phyloP scores from a whole-genome alignment of 2,888 invertebrate species.

The Seira ritae region DNA sequence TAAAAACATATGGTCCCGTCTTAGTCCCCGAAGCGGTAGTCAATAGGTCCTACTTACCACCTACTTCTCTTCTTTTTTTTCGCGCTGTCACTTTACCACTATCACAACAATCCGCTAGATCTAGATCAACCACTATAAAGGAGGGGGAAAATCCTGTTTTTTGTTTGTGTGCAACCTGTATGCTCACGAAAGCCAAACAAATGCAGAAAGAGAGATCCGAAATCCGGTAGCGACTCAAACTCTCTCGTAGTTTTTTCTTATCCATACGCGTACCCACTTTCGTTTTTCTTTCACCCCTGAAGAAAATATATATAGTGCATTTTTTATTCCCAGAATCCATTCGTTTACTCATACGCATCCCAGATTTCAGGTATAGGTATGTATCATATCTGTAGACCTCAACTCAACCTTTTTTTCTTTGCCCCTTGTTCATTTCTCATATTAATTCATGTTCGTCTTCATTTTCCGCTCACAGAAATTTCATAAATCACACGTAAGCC shows the following conservation, averaged over 20 bases:
- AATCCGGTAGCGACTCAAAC: background rate
- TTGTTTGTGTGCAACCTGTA: background rate
- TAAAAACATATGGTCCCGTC: too few species aligned
- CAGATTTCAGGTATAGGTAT: background rate
- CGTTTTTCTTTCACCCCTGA: background rate
- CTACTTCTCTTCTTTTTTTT: too few species aligned
- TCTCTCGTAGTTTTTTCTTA: background rate
- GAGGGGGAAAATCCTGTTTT: background rate
- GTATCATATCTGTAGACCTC: too few species aligned
- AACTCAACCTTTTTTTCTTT: background rate
- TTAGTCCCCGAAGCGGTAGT: too few species aligned
- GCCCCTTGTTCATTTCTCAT: background rate
- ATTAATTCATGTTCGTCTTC: constrained; percentile 65
- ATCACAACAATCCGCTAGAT: too few species aligned
- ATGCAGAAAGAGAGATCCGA: background rate
- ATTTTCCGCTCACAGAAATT: constrained; percentile 62
- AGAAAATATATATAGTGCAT: too few species aligned
- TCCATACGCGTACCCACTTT: background rate
- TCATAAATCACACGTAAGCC: constrained; percentile 72
- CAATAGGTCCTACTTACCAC: too few species aligned
- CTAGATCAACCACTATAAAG: background rate
- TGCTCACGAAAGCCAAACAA: background rate
- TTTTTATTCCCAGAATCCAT: too few species aligned
- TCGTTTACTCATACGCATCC: background rate
- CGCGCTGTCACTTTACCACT: too few species aligned